Evolutionary conservation across 2,888 invertebrate genomes (phyloP).

Genomic region (Frankliniella intonsa): DNA sequence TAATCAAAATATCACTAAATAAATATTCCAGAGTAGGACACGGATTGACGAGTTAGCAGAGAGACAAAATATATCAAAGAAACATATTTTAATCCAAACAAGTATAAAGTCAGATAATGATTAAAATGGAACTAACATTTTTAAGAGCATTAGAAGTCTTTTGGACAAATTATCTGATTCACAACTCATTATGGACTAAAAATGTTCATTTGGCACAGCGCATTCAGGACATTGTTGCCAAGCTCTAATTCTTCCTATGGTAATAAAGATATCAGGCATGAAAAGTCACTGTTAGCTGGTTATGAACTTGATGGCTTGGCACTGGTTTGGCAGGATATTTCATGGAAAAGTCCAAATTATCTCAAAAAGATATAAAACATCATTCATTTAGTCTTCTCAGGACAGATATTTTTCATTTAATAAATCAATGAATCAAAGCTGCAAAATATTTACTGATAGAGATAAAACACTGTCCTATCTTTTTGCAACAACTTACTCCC

Average conservation of each 20-base stretch:
- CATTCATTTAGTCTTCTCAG: not conserved
- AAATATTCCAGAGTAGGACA: not conserved
- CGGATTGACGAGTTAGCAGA: no score
- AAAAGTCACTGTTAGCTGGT: not conserved
- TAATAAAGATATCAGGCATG: not conserved
- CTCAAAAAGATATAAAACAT: not conserved
- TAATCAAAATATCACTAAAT: constrained; percentile 3
- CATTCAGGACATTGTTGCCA: not conserved
- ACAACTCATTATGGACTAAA: not conserved
- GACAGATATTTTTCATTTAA: no score
- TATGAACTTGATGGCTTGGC: not conserved
- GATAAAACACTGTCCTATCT: no score
- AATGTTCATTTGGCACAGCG: not conserved
- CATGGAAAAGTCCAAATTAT: not conserved
- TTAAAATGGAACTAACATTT: not conserved
- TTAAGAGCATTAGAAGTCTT: not conserved
- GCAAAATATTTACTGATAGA: no score
- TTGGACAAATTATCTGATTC: not conserved
- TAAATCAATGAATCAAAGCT: no score
- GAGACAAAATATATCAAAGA: no score
- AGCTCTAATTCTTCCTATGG: not conserved
- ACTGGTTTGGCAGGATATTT: constrained; percentile 15
- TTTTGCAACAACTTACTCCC: no score
- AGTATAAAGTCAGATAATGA: no score
- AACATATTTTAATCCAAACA: no score